phyloP scores from a whole-genome alignment of 2,797 vertebrate genomes.

The Enteromius paludinosus region DNA sequence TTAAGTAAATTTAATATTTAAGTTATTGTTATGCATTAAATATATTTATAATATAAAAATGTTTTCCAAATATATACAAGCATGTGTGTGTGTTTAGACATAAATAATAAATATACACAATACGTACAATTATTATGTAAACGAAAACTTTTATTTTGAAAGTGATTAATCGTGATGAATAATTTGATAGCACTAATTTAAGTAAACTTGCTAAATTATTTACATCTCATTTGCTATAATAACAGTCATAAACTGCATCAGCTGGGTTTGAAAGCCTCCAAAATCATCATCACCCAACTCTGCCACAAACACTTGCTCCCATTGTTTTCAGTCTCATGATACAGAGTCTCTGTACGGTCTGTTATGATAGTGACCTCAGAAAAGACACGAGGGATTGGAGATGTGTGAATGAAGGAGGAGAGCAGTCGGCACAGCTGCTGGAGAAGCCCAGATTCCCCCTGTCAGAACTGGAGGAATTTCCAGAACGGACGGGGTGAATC shows the following conservation, averaged over 20 bases:
- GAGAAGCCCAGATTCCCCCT: slow-evolving; percentile 18
- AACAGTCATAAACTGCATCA: background rate
- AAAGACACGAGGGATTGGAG: slow-evolving; percentile 1
- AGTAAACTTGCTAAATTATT: background rate
- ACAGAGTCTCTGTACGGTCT: background rate
- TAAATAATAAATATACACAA: too few relatives aligned
- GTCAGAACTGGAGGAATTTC: slow-evolving; percentile 26
- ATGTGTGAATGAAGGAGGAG: background rate
- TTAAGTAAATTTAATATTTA: too few relatives aligned
- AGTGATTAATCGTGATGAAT: too few relatives aligned
- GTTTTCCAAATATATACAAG: too few relatives aligned
- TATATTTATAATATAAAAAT: too few relatives aligned
- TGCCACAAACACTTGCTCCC: background rate
- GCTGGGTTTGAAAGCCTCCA: background rate
- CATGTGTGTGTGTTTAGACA: too few relatives aligned
- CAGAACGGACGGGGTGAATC: slow-evolving; percentile 33
- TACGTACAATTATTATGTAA: too few relatives aligned
- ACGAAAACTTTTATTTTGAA: too few relatives aligned
- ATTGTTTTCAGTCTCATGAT: background rate
- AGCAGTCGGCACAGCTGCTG: background rate
- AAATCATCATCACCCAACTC: background rate
- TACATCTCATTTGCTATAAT: background rate
- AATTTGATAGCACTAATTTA: too few relatives aligned
- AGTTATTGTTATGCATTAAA: too few relatives aligned
- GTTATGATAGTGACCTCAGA: background rate